Percentiles rank a stretch among this genome's conserved stretches.
Evolutionary conservation across 2,113 vertebrate species (phyloP).

Genomic region (Entelurus aequoreus): DNA sequence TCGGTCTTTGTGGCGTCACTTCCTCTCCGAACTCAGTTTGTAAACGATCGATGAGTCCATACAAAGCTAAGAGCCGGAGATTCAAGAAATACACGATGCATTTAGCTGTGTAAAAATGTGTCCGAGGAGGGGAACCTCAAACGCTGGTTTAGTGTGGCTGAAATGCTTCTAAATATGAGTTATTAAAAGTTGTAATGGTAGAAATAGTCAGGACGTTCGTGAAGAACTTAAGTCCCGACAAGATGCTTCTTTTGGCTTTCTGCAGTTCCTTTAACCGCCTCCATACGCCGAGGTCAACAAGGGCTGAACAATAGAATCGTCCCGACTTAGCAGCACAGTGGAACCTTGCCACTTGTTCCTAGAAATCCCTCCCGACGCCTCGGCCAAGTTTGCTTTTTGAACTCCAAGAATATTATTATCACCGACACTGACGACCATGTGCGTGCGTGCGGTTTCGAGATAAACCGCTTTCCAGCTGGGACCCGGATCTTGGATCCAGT

Average conservation of each 20-base stretch:
- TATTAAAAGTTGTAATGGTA: no score
- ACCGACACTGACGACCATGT: no score
- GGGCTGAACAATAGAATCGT: constrained; percentile 1
- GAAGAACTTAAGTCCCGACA: neutral
- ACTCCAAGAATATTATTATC: constrained; percentile 6
- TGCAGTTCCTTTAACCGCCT: neutral
- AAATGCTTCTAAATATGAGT: no score
- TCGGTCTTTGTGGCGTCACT: no score
- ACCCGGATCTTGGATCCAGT: neutral
- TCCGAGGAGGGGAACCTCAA: no score
- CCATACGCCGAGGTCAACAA: neutral
- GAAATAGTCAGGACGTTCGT: no score
- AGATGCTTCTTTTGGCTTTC: neutral
- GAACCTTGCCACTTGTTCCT: constrained; percentile 6
- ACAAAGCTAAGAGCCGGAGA: no score
- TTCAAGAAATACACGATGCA: no score
- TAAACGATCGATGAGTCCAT: no score
- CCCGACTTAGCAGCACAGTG: neutral
- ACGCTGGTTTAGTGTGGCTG: no score
- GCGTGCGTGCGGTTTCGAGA: neutral
- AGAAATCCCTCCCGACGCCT: neutral
- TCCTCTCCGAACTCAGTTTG: no score
- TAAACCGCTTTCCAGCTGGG: neutral
- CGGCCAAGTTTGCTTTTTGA: constrained; percentile 3
- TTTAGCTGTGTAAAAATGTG: no score